Percentiles rank a stretch among this genome's conserved stretches.
Conservation (phyloP, 2,113 vertebrate genomes). For the Ameiurus melas region DNA sequence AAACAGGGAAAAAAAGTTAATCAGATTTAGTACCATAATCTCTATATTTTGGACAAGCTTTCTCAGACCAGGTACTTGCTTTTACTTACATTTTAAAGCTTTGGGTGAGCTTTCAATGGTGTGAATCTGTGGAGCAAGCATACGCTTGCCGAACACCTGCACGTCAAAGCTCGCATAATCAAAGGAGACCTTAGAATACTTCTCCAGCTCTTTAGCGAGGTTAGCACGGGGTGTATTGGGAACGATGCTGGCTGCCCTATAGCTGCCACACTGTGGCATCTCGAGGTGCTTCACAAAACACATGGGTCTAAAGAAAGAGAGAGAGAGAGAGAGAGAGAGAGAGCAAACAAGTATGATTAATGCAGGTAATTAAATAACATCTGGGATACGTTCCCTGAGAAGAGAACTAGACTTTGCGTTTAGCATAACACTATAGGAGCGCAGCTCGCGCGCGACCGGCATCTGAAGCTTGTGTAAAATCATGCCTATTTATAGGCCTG, state of each 20-base stretch:
- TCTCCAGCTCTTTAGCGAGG: constrained; percentile 98
- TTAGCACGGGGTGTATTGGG: constrained; percentile 91
- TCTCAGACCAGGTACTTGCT: neutral
- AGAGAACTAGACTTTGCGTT: too few relatives aligned
- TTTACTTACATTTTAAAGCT: constrained; percentile 97
- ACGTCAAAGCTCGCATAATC: constrained; percentile 99
- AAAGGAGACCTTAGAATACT: constrained; percentile 99
- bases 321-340: constrained; percentile 17
- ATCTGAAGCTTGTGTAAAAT: too few relatives aligned
- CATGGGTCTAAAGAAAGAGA: constrained; percentile 82
- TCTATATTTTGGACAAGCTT: neutral
- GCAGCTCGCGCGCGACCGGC: too few relatives aligned
- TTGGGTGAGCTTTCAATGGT: constrained; percentile 97
- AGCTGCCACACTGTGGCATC: constrained; percentile 89
- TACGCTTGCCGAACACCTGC: constrained; percentile 98
- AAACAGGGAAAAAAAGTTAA: neutral
- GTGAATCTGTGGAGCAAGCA: constrained; percentile 98
- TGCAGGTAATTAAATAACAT: constrained; percentile 20
- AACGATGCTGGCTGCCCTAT: constrained; percentile 82
- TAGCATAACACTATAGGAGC: too few relatives aligned
- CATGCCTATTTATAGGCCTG: too few relatives aligned
- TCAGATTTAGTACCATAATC: neutral
- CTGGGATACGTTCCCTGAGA: too few relatives aligned
- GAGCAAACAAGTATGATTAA: constrained; percentile 18
- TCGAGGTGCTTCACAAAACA: constrained; percentile 99